Evolutionary conservation across 2,113 vertebrate species (phyloP).

Genomic region (Elgaria multicarinata): DNA sequence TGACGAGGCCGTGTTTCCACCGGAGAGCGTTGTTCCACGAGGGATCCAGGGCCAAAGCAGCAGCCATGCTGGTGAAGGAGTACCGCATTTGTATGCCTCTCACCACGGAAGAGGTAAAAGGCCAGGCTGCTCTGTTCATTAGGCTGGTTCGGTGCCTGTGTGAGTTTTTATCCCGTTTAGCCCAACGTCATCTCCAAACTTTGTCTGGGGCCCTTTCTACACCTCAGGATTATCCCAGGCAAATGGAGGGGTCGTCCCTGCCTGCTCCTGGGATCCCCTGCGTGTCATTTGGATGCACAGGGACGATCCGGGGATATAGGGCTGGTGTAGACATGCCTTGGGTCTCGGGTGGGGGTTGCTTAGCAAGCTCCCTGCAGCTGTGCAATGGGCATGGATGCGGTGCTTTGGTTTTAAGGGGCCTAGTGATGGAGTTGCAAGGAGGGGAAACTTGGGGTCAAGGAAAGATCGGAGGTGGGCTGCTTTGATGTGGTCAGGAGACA

Average conservation of each 20-base stretch:
- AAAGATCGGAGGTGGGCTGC: no score
- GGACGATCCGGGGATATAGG: no score
- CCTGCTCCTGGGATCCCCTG: no score
- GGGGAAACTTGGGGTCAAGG: neutral
- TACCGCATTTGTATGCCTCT: constrained; percentile 95
- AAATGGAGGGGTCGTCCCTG: no score
- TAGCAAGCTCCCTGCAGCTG: neutral
- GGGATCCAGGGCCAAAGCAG: neutral
- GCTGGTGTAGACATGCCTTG: no score
- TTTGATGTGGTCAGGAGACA: neutral
- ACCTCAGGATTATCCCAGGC: no score
- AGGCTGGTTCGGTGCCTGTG: no score
- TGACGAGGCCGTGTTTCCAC: neutral
- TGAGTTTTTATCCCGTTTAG: neutral
- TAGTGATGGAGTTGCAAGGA: neutral
- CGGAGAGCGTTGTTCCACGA: neutral
- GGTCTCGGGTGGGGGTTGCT: no score
- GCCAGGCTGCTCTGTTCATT: no score
- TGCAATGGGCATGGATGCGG: neutral
- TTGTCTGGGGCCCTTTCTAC: neutral
- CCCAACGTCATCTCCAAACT: neutral
- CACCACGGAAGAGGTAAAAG: constrained; percentile 92
- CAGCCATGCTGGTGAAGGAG: constrained; percentile 90
- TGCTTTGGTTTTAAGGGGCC: neutral
- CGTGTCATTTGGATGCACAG: no score